phyloP scores from a whole-genome alignment of 2,888 invertebrate genomes.

The Xestia ashworthii region DNA sequence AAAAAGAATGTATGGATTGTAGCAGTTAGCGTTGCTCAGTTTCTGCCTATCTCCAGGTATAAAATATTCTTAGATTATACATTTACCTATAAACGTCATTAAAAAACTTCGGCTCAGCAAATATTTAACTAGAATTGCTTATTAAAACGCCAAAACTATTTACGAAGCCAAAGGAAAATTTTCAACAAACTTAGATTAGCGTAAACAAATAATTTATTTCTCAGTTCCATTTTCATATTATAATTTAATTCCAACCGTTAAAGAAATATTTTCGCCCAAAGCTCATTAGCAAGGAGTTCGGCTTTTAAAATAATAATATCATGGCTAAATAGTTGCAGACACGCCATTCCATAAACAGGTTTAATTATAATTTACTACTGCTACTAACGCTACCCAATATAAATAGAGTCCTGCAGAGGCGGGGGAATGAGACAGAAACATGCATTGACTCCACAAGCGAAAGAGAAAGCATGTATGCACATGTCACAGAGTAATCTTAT shows the following conservation, averaged over 20 bases:
- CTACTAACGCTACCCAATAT: conserved; percentile 68
- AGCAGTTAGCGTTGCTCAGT: background rate
- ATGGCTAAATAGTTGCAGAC: conserved; percentile 68
- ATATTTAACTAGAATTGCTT: background rate
- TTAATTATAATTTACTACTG: conserved; percentile 70
- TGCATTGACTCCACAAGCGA: conserved; percentile 15
- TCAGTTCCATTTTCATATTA: conserved; percentile 46
- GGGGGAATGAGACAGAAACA: conserved; percentile 47
- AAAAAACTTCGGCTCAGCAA: background rate
- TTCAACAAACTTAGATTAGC: conserved; percentile 34
- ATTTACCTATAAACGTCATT: background rate
- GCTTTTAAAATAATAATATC: conserved; percentile 66
- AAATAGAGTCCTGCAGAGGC: conserved; percentile 71
- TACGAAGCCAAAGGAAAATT: conserved; percentile 12
- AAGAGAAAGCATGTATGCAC: conserved; percentile 62
- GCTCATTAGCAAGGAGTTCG: conserved; percentile 64
- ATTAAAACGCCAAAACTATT: conserved; percentile 9
- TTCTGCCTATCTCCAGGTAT: background rate
- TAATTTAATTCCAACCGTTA: conserved; percentile 51
- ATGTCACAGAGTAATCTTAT: conserved; percentile 66
- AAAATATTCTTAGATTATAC: background rate
- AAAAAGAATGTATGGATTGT: background rate
- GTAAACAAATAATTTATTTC: conserved; percentile 56
- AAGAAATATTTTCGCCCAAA: conserved; percentile 59
- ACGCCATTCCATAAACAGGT: conserved; percentile 68